Percentiles rank a stretch among this genome's conserved stretches.
These are phyloP conservation scores for Lophura nycthemera DNA, from an alignment of 2,113 vertebrate genomes.

Conservation along the genomic window DNA sequence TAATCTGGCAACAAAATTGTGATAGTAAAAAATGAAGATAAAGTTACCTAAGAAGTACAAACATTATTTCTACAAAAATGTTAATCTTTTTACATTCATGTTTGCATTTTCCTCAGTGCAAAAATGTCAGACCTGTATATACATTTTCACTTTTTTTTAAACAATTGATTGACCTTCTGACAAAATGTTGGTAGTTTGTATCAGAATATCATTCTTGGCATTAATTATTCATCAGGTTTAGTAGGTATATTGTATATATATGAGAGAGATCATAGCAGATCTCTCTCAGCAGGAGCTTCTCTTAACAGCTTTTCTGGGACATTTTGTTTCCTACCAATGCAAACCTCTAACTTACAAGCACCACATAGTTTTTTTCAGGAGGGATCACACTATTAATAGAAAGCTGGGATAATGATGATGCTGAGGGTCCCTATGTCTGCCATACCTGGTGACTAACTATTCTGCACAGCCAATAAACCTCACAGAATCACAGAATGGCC, in stretches of 20 bases:
- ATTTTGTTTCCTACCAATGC: background rate
- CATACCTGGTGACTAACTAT: background rate
- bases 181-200: background rate
- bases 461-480: background rate
- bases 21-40: background rate
- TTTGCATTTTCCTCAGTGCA: background rate
- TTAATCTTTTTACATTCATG: background rate
- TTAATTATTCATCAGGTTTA: background rate
- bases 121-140: background rate
- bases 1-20: background rate
- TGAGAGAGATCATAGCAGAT: background rate
- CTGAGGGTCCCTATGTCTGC: background rate
- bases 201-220: background rate
- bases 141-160: background rate
- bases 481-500: no score
- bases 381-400: background rate
- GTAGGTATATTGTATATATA: background rate
- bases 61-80: background rate
- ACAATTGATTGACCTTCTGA: background rate
- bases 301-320: background rate
- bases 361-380: rapidly evolving
- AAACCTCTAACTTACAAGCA: background rate
- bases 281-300: background rate
- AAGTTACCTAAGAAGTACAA: background rate
- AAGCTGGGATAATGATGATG: background rate